A percentile compares a stretch with the other conserved stretches of the same genome.
These are phyloP conservation scores for Zonitis immaculata DNA, from an alignment of 2,888 invertebrate species.

Conservation along the genomic window DNA sequence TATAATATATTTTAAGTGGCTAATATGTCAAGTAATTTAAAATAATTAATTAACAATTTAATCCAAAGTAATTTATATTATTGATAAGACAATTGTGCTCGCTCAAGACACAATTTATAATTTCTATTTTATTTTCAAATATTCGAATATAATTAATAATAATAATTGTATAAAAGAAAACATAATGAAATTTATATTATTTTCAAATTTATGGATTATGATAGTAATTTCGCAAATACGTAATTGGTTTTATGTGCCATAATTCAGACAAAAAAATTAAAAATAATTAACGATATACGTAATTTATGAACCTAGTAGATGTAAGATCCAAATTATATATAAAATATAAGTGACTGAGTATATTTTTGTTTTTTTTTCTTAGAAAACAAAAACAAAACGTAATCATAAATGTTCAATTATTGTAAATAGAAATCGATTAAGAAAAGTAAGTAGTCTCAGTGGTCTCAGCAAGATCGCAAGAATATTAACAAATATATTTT, in stretches of 20 bases:
- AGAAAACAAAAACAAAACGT: slow-evolving; percentile 11
- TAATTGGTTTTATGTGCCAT: slow-evolving; percentile 39
- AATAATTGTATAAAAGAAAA: no score
- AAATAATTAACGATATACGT: slow-evolving; percentile 37
- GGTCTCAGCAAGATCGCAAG: slow-evolving; percentile 2
- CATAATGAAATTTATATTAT: no score
- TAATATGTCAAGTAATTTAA: slow-evolving; percentile 41
- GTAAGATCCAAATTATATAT: slow-evolving; percentile 31
- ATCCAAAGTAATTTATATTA: slow-evolving; percentile 41
- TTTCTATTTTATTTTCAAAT: no score
- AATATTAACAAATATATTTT: not conserved
- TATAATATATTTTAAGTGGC: slow-evolving; percentile 46
- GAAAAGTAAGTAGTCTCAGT: not conserved
- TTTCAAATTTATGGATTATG: slow-evolving; percentile 7
- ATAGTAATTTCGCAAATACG: slow-evolving; percentile 25
- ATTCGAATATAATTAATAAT: no score
- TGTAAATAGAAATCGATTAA: no score
- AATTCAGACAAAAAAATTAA: slow-evolving; percentile 27
- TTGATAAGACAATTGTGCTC: not conserved
- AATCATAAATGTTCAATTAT: not conserved
- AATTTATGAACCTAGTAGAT: slow-evolving; percentile 38
- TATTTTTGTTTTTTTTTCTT: slow-evolving; percentile 17
- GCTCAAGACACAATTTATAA: not conserved
- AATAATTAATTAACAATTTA: slow-evolving; percentile 41
- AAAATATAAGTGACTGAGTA: slow-evolving; percentile 26